Conservation (phyloP, 2,797 vertebrate genomes). For the Gymnothorax reevesii region DNA sequence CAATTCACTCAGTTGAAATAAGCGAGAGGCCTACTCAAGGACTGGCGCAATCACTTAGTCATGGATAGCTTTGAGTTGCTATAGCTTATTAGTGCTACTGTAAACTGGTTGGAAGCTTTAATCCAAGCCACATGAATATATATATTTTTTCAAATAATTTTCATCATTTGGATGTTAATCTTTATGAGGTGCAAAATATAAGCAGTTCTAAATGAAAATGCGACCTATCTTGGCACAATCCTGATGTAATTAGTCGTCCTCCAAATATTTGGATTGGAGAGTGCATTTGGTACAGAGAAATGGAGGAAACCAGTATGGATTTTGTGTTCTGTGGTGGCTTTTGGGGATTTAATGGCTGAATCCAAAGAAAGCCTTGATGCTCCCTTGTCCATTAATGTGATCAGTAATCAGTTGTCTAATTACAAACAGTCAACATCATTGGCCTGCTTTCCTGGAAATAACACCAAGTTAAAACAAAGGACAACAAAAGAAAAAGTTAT, state of each 20-base stretch:
- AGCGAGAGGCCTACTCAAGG: slow-evolving; percentile 61
- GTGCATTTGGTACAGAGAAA: slow-evolving; percentile 18
- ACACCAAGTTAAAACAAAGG: slow-evolving; percentile 38
- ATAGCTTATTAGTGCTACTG: slow-evolving; percentile 53
- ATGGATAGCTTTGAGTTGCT: slow-evolving; percentile 57
- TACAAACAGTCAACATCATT: slow-evolving; percentile 63
- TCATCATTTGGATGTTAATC: not conserved
- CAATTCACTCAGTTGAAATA: slow-evolving; percentile 59
- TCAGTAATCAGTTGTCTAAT: slow-evolving; percentile 63
- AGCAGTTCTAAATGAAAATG: not conserved
- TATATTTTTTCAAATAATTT: slow-evolving; percentile 6
- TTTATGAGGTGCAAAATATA: not conserved
- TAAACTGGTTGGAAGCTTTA: slow-evolving; percentile 38
- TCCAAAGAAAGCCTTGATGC: slow-evolving; percentile 56
- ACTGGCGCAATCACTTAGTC: slow-evolving; percentile 73
- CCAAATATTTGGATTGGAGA: slow-evolving; percentile 17
- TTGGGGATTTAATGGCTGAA: slow-evolving; percentile 54
- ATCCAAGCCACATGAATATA: not conserved
- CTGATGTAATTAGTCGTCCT: slow-evolving; percentile 17
- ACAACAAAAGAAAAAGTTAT: not conserved
- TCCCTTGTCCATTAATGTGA: slow-evolving; percentile 63
- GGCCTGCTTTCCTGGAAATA: slow-evolving; percentile 50
- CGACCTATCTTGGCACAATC: not conserved
- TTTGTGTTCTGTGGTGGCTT: slow-evolving; percentile 22
- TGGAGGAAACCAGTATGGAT: slow-evolving; percentile 30